Conservation (phyloP, 2,888 invertebrate genomes). For the Chelonus formosanus region DNA sequence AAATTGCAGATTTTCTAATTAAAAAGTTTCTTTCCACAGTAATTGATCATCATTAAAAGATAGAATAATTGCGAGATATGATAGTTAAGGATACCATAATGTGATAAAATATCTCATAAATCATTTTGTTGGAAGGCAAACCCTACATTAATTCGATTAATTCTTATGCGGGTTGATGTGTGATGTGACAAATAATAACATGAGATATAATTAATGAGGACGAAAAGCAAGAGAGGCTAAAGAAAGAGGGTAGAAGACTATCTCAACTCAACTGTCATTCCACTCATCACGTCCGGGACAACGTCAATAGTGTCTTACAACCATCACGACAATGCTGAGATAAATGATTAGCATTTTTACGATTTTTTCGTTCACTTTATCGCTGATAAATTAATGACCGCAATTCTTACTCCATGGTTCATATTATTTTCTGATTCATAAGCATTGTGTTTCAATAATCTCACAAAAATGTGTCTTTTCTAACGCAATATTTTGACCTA, state of each 20-base stretch:
- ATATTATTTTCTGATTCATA: background rate
- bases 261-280: background rate
- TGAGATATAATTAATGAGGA: slow-evolving; percentile 31
- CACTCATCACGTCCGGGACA: slow-evolving; percentile 3
- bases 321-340: slow-evolving; percentile 5
- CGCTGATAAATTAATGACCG: slow-evolving; percentile 27
- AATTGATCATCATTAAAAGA: no score
- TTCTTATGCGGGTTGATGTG: slow-evolving; percentile 19
- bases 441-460: background rate
- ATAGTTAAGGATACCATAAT: no score
- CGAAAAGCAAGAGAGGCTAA: slow-evolving; percentile 14
- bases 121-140: background rate
- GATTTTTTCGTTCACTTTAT: slow-evolving; percentile 13
- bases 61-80: no score
- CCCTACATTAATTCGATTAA: slow-evolving; percentile 13
- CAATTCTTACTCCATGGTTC: slow-evolving; percentile 1
- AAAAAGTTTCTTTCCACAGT: no score
- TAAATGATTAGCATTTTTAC: slow-evolving; percentile 21
- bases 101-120: background rate
- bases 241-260: no score
- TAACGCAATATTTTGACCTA: no score
- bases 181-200: slow-evolving; percentile 22
- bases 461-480: no score
- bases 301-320: background rate
- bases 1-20: no score